Base-by-base conservation (phyloP, 2,888 invertebrate genomes). In the Cheilosia scutellata region DNA sequence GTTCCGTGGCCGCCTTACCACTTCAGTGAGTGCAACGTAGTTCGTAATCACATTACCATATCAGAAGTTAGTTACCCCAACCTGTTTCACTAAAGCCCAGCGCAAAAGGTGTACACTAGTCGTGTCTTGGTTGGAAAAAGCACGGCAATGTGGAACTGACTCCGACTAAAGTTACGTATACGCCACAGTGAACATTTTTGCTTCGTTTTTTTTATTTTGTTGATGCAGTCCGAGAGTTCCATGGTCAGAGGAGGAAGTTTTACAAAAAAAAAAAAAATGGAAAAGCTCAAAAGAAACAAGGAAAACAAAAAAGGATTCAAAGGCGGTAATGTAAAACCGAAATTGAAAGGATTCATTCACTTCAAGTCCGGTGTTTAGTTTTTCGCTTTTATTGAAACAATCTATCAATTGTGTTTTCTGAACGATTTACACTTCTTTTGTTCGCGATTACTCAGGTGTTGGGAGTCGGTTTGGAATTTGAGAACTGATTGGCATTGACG, bases 271-370 rank as follows among this genome's bases (percentile, higher is more conserved):
- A 29, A 25, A 25, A 0, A 25, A 20, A 16, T 2, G 9, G 1
- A 20, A 25, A 20, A 16, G 2, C 44, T 47, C 44, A 25, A 49
- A 49, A 49, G 29, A 68, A 33, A 63, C 76, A 63, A 25, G 33
- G 57, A 55, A 65, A 53, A 65, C 29, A 62, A 65, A 62, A 58
- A 47, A 20, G 53, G 42, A 65, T 42, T 42, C 44, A 37, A 70
- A 62, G 70, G 70, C 40, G 70, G 63, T 71, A 71, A 57, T 57
- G 47, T 57, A 16, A 71, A 40, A 70, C 68, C 57, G 40, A 75
- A 84, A 70, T 71, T 84, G 75, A 84, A 84, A 84, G 79, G 84
- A 84, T 80, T 84, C 84, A 76, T 66, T 76, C 80, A 80, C 79
- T 79, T 74, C 20, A 20, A 79, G 75, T 74, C 58, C 47, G 42